Conservation (phyloP, 1,140 invertebrate genomes). For the Arion vulgaris region DNA sequence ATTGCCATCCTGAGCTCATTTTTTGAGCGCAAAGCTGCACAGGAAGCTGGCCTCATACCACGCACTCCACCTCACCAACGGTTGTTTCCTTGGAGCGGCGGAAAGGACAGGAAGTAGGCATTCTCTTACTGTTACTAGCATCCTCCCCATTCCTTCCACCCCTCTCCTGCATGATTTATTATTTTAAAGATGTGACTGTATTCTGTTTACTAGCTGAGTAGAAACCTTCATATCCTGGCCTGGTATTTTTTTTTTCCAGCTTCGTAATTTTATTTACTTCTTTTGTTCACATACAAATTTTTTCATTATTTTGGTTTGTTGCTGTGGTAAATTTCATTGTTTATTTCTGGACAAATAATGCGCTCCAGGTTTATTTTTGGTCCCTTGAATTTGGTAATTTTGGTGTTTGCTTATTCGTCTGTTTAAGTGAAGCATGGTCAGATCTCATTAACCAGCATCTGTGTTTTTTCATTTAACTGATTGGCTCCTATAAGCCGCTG, state of each 20-base stretch:
- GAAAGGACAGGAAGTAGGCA: conserved; percentile 41
- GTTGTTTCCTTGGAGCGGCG: conserved; percentile 38
- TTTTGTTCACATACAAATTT: background rate
- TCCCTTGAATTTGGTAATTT: too few species aligned
- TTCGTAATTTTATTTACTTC: background rate
- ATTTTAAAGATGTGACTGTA: background rate
- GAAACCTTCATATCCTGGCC: background rate
- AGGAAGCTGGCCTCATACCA: conserved; percentile 36
- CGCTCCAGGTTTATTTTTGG: too few species aligned
- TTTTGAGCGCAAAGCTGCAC: conserved; percentile 66
- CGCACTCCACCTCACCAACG: conserved; percentile 26
- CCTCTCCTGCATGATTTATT: background rate
- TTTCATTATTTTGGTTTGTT: background rate
- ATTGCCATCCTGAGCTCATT: conserved; percentile 67
- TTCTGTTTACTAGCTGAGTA: background rate
- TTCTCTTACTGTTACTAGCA: background rate
- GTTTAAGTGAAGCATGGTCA: too few species aligned
- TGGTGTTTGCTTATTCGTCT: too few species aligned
- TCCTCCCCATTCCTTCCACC: background rate
- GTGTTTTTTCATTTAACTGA: too few species aligned
- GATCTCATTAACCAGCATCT: too few species aligned
- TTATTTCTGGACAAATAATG: too few species aligned
- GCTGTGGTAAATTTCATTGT: background rate
- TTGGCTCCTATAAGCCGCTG: too few species aligned
- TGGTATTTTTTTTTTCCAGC: background rate